Evolutionary conservation across 2,113 vertebrate species (phyloP).

Genomic region (Miniopterus natalensis): DNA sequence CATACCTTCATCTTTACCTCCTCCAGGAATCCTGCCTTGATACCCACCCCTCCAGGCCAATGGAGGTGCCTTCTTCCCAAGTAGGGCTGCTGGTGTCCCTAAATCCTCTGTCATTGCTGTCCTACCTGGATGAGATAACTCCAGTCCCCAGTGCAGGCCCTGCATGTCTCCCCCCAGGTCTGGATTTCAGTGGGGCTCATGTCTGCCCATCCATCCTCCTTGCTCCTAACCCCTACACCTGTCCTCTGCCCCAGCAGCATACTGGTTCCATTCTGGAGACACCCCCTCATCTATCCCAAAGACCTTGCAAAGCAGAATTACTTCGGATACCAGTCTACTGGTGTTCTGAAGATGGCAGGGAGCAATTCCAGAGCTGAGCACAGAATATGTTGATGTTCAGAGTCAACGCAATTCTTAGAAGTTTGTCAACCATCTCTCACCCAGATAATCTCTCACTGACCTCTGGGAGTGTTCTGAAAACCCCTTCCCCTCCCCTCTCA

Average conservation of each 20-base stretch:
- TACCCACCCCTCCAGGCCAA: not conserved
- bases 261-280: not conserved
- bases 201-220: not conserved
- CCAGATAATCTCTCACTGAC: not conserved
- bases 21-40: not conserved
- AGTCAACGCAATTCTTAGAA: not conserved
- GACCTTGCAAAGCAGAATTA: not conserved
- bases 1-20: not conserved
- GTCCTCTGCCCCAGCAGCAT: not conserved
- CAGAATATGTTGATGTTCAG: not conserved
- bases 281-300: not conserved
- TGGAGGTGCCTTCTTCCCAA: not conserved
- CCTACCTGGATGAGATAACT: not conserved
- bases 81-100: not conserved
- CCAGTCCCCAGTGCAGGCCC: not conserved
- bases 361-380: not conserved
- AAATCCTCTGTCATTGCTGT: not conserved
- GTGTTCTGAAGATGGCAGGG: not conserved
- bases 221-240: not conserved
- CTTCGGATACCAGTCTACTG: not conserved
- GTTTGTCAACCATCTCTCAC: not conserved
- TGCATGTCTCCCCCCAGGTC: not conserved
- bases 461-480: constrained; percentile 13
- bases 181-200: not conserved
- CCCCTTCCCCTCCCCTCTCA: not conserved